phyloP scores from a whole-genome alignment of 1,140 invertebrate species.

The Pseudachorutes palmiensis region DNA sequence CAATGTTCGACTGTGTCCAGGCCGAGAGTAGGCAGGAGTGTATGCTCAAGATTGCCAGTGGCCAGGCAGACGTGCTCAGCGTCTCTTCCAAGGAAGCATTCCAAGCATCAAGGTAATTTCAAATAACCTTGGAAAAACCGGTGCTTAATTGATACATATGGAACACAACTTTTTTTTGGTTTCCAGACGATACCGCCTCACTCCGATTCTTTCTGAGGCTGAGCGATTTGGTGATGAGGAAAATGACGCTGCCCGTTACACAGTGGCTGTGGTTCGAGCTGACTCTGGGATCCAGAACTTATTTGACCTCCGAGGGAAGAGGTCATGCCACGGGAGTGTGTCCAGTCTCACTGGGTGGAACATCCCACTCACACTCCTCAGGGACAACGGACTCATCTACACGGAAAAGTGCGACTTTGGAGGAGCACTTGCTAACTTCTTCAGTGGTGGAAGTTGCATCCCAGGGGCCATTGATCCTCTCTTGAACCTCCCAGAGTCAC shows the following conservation, averaged over 20 bases:
- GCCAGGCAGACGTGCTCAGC: conserved; percentile 34
- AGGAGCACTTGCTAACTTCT: conserved; percentile 28
- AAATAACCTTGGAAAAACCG: too few species aligned
- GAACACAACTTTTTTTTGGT: conserved; percentile 11
- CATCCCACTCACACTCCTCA: conserved; percentile 33
- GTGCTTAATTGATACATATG: neutral
- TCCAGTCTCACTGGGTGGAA: conserved; percentile 35
- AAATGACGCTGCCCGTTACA: conserved; percentile 34
- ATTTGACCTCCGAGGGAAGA: conserved; percentile 33
- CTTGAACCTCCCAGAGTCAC: conserved; percentile 27
- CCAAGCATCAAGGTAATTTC: conserved; percentile 31
- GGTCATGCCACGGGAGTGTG: conserved; percentile 35
- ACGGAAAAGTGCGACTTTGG: conserved; percentile 33
- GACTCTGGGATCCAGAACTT: conserved; percentile 36
- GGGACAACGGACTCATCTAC: conserved; percentile 31
- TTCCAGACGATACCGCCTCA: conserved; percentile 27
- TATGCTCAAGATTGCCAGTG: conserved; percentile 34
- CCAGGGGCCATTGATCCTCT: conserved; percentile 28
- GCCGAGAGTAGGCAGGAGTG: conserved; percentile 32
- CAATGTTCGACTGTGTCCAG: conserved; percentile 33
- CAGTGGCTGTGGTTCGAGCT: conserved; percentile 26
- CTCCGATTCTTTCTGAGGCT: conserved; percentile 34
- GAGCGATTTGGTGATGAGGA: conserved; percentile 38
- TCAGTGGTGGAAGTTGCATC: conserved; percentile 32
- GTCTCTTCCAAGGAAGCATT: conserved; percentile 34